Conservation (phyloP, 2,113 vertebrate species). For the Thinocorus orbignyianus region DNA sequence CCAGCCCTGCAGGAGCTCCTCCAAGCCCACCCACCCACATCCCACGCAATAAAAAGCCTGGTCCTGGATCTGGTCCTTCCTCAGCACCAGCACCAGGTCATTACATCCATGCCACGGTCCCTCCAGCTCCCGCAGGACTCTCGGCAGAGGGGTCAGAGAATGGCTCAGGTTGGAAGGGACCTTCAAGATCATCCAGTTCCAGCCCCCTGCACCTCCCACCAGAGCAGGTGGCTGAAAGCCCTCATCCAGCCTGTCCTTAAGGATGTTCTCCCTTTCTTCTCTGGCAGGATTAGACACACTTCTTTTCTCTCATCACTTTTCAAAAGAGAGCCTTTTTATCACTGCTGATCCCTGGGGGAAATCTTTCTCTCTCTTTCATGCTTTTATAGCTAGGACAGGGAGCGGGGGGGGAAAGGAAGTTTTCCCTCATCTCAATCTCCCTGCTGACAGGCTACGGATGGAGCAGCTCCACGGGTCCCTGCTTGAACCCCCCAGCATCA, state of each 20-base stretch:
- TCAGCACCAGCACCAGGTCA: rapidly evolving
- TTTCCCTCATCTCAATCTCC: conserved; percentile 33
- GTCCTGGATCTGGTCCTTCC: background rate
- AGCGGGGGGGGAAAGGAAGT: background rate
- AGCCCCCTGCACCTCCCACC: no score
- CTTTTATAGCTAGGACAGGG: background rate
- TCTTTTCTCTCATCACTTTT: conserved; percentile 40
- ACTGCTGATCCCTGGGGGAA: conserved; percentile 30
- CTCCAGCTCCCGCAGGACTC: background rate
- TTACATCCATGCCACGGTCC: background rate
- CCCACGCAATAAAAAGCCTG: background rate
- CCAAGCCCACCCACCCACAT: background rate
- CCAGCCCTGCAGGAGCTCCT: background rate
- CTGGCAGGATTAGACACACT: conserved; percentile 38
- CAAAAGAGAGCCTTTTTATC: conserved; percentile 50
- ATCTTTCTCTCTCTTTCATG: background rate
- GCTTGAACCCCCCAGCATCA: background rate
- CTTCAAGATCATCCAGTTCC: no score
- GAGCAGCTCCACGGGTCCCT: background rate
- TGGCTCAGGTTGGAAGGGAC: no score
- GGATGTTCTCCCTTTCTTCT: conserved; percentile 56
- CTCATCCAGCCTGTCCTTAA: no score
- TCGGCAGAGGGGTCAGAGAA: background rate
- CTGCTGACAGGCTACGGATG: background rate
- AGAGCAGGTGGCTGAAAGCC: no score